Percentiles rank a stretch among this genome's conserved stretches.
These are phyloP conservation scores for Riparia riparia DNA, from an alignment of 2,113 vertebrate genomes.

Conservation along the genomic window DNA sequence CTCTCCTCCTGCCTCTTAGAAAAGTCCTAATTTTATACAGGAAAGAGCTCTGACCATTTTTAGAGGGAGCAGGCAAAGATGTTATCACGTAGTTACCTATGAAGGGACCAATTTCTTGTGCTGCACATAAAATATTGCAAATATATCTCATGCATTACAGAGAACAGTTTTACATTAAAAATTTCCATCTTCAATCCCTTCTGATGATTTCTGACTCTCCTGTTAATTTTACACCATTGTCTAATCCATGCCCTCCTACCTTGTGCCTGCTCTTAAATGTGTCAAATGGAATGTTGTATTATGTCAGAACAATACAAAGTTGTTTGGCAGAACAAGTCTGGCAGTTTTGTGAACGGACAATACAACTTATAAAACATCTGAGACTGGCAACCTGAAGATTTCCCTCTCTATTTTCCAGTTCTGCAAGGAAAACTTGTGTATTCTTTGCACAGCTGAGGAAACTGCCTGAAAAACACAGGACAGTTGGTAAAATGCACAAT, in stretches of 20 bases:
- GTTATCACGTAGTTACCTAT: accelerated
- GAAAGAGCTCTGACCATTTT: background rate
- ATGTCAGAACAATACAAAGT: background rate
- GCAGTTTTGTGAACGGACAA: background rate
- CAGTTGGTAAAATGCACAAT: background rate
- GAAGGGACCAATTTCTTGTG: background rate
- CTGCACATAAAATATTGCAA: background rate
- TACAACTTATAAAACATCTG: background rate
- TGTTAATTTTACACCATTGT: background rate
- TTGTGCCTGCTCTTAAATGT: background rate
- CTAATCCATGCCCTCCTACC: background rate
- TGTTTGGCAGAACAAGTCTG: background rate
- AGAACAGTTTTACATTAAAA: background rate
- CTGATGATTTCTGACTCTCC: background rate
- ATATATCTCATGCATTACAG: background rate
- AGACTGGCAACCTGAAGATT: background rate
- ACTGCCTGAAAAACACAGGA: background rate
- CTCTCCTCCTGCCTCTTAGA: background rate
- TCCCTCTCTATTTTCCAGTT: background rate
- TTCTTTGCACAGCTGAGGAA: background rate
- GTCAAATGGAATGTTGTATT: background rate
- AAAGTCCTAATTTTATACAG: background rate
- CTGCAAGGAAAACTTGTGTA: background rate
- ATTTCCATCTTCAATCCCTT: background rate
- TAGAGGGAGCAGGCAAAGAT: background rate